Evolutionary conservation across 2,113 vertebrate genomes (phyloP), one percentile per base, ranked within the genome.

Genomic region (Misgurnus mizolepis): DNA sequence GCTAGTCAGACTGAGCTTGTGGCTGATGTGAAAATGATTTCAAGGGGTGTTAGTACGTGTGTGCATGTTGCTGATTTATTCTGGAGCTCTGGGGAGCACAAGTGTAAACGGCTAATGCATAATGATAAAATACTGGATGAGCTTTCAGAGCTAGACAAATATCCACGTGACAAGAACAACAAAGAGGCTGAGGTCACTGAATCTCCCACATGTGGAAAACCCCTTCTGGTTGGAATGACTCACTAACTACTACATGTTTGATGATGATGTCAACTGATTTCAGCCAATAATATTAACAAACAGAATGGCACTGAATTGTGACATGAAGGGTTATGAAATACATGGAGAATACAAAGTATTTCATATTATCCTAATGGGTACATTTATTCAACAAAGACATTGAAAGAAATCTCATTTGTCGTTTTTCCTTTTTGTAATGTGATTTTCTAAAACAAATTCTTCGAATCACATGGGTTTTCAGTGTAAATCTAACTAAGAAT

Each of bases 221-320:
- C 88, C 89, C 88, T 89, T 86, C 89, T 91, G 87, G 85, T 87
- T 85, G 62, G 80, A 85, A 66, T 88, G 88, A 89, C 64, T 88
- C 82, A 72, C 56, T 75, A 27, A 82, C 64, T 50, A 65, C 69
- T 83, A 50, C 47, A 70, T 14, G 11, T 4, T 83, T 84, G 82
- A 87, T 78, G 74, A 73, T 85, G 64, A 83, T 87, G 78, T 76
- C 80, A 62, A 71, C 77, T 82, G 71, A 87, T 79, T 81, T 79
- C 43, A 76, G 71, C 62, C 67, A 70, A 79, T 75, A 67, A 82
- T 76, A 76, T 62, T 56, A 61, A 60, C 66, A 84, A 69, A 82
- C 65, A 62, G 27, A 79, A 43, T 18, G 65, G 45, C 62, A 67
- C n/a, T 55, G 47, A 43, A n/a, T 80, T 49, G 17, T 71, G 41